Conservation (phyloP, 2,888 invertebrate species). For the Tridacna gigas region DNA sequence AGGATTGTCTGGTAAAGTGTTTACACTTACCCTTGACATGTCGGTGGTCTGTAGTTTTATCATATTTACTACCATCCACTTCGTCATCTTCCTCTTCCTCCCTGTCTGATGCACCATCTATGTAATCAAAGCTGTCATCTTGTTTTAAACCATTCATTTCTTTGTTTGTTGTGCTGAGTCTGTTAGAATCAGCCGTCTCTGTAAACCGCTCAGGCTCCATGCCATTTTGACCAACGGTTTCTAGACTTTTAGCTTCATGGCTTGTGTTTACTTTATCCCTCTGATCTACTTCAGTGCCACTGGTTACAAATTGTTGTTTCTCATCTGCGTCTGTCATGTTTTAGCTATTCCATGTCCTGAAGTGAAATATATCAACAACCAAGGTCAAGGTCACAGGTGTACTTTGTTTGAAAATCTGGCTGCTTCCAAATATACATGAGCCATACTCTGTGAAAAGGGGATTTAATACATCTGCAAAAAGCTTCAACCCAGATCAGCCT, state of each 20-base stretch:
- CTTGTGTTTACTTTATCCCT: no score
- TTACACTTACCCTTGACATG: constrained; percentile 10
- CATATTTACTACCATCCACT: background rate
- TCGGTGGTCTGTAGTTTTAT: background rate
- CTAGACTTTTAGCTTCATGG: background rate
- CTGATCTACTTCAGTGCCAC: no score
- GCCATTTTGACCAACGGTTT: background rate
- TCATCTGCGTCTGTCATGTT: background rate
- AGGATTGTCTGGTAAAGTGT: no score
- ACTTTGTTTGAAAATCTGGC: no score
- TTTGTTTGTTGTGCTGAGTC: background rate
- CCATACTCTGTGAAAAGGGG: no score
- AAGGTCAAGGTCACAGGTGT: no score
- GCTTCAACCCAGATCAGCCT: no score
- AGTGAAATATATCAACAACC: background rate
- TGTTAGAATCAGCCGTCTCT: no score
- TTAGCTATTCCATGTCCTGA: background rate
- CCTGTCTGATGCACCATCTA: constrained; percentile 10
- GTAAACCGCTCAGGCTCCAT: no score
- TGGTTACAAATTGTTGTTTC: background rate
- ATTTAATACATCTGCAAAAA: no score
- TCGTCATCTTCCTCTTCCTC: constrained; percentile 5
- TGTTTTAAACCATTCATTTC: background rate
- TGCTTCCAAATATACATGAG: no score
- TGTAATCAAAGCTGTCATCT: constrained; percentile 3